Evolutionary conservation across 2,797 vertebrate genomes (phyloP), one percentile per base, ranked within the genome.

Genomic region (Chaenodraco wilsoni): DNA sequence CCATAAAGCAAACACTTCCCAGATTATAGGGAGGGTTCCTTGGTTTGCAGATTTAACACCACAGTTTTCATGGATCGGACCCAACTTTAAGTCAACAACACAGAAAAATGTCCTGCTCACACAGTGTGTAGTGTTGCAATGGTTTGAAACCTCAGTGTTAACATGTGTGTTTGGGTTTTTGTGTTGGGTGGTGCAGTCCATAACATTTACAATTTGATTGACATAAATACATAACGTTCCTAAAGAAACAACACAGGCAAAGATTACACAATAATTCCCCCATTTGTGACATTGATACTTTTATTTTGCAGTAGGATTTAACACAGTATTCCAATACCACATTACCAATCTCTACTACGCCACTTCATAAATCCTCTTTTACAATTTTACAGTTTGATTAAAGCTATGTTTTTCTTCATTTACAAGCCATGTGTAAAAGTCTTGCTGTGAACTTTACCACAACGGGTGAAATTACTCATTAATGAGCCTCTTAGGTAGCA

Each of bases 351-450:
- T 69, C 63, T 81, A 64, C 58, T 63, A 61, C 58, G 33, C n/a
- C 5, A 76, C 76, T 82, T 82, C 58, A 74, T 92, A 75, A 91
- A 85, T 69, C 60, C 8, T 66, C 66, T 76, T 91, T 91, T 78
- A 89, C 60, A 66, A 76, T 70, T 52, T 45, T 86, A 72, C 68
- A 65, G 67, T 85, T 87, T 82, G 43, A 84, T 50, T 59, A 61
- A 76, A 72, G 59, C 81, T 88, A 68, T 81, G 89, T 37, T 84
- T 40, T 85, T 74, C 43, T 63, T 56, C 31, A 56, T 87, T 91
- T 86, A 84, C 56, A 76, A 83, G 79, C 52, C 51, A 62, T 58
- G 75, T 88, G 73, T 85, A 68, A 68, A 84, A 48, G 71, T 77
- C 69, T 50, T 51, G 55, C 52, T 74, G 76, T 78, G 79, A 86